Conservation (phyloP, 2,113 vertebrate genomes). For the Ginglymostoma cirratum region DNA sequence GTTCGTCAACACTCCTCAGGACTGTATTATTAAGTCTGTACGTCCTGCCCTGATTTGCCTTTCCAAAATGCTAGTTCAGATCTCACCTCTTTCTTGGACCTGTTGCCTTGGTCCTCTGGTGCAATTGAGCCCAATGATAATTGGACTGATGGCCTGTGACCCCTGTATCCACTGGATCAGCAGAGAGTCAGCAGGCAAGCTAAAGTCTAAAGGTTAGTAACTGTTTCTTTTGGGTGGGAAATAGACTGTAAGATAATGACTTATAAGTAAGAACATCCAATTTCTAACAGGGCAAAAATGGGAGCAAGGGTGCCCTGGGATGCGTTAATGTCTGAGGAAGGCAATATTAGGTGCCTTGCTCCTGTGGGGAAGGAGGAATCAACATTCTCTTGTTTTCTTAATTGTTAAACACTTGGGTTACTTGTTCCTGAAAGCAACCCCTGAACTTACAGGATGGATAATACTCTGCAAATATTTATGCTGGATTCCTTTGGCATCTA, state of each 20-base stretch:
- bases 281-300: background rate
- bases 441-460: background rate
- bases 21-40: too few relatives aligned
- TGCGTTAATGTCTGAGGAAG: background rate
- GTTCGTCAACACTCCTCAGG: too few relatives aligned
- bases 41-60: too few relatives aligned
- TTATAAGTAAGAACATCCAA: background rate
- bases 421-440: background rate
- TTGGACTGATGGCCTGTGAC: background rate
- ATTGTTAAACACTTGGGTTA: background rate
- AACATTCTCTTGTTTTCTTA: background rate
- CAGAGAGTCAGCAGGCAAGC: background rate
- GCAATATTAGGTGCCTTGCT: background rate
- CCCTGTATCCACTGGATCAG: background rate
- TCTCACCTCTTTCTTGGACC: background rate
- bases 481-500: background rate
- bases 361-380: background rate
- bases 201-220: background rate
- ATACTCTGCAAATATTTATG: background rate
- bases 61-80: too few relatives aligned
- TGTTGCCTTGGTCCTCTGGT: background rate
- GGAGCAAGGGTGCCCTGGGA: background rate
- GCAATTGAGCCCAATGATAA: background rate
- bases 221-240: background rate
- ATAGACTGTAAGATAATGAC: background rate